Base-by-base conservation (phyloP, 2,888 invertebrate genomes). In the Ommatoiulus sabulosus region DNA sequence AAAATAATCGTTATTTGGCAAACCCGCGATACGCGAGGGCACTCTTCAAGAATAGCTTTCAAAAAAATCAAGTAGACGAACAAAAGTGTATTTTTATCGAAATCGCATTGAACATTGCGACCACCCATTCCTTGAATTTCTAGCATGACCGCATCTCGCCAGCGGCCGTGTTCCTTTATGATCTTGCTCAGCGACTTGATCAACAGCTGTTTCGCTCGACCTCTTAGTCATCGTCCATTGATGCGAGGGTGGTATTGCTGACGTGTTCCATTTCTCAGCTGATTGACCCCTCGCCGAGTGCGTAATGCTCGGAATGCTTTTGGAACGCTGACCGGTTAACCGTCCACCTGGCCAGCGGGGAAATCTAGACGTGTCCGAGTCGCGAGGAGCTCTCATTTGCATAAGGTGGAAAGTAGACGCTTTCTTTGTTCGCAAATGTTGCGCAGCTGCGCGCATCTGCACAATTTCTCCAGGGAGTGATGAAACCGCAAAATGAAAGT, bases 211-310 rank as follows among this genome's bases (percentile, higher is more conserved):
- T 72, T 20, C 8, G 24, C 63, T 17, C 24, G 24, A 72, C 72
- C 72, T 24, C 24, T 52, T 52, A 17, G 17, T 17, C 52, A 17
- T 1, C 52, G 52, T 52, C 15, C 52, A 52, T 52, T 52, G 52
- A 52, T 52, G 52, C 52, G 52, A 17, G 52, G 52, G 52, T 17
- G 52, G 12, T 17, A 52, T 52, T 52, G 52, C 8, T 24, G 20
- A 72, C 63, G 72, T 72, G 52, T 52, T 12, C 52, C 52, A 52
- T 52, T 72, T 20, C 72, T 72, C 72, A 72, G 72, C 72, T 72
- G 72, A 72, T 72, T 20, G 72, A 52, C 52, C 52, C 52, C 52
- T 17, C 52, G 1, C 72, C 24, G 72, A 72, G 20, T 20, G 20
- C 20, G 10, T 7, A 72, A 24, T 72, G 24, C 20, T 10, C 7